Evolutionary conservation across 2,113 vertebrate species (phyloP).

Genomic region (Delphinus delphis): DNA sequence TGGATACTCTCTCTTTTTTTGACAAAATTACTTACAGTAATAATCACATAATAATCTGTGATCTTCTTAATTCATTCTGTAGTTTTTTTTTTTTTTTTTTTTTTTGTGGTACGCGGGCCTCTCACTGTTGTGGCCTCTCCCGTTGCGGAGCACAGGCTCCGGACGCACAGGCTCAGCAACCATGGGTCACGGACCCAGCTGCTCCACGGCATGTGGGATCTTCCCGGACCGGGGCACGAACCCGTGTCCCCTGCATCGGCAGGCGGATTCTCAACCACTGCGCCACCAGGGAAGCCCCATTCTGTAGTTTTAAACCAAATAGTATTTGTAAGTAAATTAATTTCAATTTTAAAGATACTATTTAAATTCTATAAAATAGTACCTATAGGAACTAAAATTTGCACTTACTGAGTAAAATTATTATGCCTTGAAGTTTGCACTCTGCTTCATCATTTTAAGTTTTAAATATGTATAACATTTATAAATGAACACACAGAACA

Average conservation of each 20-base stretch:
- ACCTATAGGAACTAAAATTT: background rate
- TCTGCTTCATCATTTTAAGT: background rate
- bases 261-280: too few species aligned
- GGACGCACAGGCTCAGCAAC: too few species aligned
- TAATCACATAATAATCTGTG: background rate
- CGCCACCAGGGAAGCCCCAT: too few species aligned
- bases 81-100: too few species aligned
- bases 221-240: too few species aligned
- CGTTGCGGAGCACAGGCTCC: too few species aligned
- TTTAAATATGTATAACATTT: background rate
- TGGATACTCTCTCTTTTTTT: background rate
- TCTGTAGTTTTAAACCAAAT: background rate
- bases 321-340: background rate
- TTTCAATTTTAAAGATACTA: background rate
- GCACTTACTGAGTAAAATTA: background rate
- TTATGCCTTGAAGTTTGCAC: accelerated
- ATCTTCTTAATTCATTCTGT: background rate
- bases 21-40: background rate
- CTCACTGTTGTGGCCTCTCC: too few species aligned
- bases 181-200: too few species aligned
- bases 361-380: background rate
- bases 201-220: too few species aligned
- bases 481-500: background rate
- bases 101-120: too few species aligned
- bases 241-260: too few species aligned